Base-by-base conservation (phyloP, 1,140 invertebrate species). In the Lepidostoma basale region DNA sequence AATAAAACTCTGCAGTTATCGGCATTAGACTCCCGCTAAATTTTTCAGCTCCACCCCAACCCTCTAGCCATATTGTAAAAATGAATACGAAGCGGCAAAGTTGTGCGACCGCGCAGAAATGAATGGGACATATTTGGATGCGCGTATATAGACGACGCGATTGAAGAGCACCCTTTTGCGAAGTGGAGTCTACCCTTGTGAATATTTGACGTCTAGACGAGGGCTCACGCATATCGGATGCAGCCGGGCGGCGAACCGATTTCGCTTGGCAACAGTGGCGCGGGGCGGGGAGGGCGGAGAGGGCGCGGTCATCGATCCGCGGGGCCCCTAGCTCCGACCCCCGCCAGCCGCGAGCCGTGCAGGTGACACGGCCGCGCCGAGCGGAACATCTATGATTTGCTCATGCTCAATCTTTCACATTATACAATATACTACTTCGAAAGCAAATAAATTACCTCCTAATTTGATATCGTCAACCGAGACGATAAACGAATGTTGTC, bases 291-390 rank as follows among this genome's bases (percentile, higher is more conserved):
- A 26, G 52, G 22, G 42, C 54, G 22, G 6, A 18, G 49, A 26
- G 40, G 68, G 25, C 39, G 68, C 44, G 62, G 49, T 47, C 62
- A 54, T 62, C 59, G 60, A 56, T 47, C 58, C 59, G 59, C 59
- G 40, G 42, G 62, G 28, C 49, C 10, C 33, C 49, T 28, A 54
- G 62, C 44, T 63, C n/a, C n/a, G n/a, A n/a, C 62, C 62, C 26
- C 25, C 23, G 54, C 44, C 58, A 59, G 33, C 39, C 54, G 62
- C 25, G 68, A 59, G 33, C 39, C 54, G 62, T 18, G 68, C 62
- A 56, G 62, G 60, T 54, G 59, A 59, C 28, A 18, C 33, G 16
- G 18, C 36, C 36, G n/a, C n/a, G n/a, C n/a, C n/a, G n/a, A n/a
- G n/a, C n/a, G n/a, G n/a, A n/a, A n/a, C n/a, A n/a, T n/a, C n/a